These are phyloP conservation scores for Eupristina koningsbergeri DNA, from an alignment of 1,140 invertebrate genomes.

Conservation along the genomic window DNA sequence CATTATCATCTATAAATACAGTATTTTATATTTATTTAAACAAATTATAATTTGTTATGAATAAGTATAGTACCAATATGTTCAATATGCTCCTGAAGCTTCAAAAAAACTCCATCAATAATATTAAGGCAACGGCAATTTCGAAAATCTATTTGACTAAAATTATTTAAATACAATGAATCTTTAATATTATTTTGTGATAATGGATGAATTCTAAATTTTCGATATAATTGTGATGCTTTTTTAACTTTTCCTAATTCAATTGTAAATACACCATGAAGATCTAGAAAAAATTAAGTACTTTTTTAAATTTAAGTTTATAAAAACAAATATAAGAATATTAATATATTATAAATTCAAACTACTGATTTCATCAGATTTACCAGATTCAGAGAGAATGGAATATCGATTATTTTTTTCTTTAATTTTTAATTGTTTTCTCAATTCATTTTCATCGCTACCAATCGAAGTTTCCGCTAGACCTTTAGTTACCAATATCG, in stretches of 20 bases:
- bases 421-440: no score
- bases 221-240: not conserved
- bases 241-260: not conserved
- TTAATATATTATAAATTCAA: not conserved
- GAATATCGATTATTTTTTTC: no score
- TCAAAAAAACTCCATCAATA: slow-evolving; percentile 49
- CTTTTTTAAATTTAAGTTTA: not conserved
- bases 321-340: not conserved
- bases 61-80: slow-evolving; percentile 48
- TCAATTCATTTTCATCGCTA: not conserved
- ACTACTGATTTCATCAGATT: not conserved
- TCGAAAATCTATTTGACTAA: slow-evolving; percentile 54
- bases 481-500: not conserved
- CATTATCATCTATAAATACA: slow-evolving; percentile 39
- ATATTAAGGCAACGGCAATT: slow-evolving; percentile 55
- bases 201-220: slow-evolving; percentile 12
- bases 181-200: not conserved
- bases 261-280: not conserved
- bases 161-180: not conserved
- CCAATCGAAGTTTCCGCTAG: not conserved
- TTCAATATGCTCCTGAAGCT: slow-evolving; percentile 48
- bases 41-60: not conserved
- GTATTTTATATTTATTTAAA: not conserved
- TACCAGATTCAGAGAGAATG: not conserved
- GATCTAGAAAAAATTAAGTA: not conserved